These are phyloP conservation scores for Congeria kusceri DNA, from an alignment of 2,888 invertebrate species.

Conservation along the genomic window DNA sequence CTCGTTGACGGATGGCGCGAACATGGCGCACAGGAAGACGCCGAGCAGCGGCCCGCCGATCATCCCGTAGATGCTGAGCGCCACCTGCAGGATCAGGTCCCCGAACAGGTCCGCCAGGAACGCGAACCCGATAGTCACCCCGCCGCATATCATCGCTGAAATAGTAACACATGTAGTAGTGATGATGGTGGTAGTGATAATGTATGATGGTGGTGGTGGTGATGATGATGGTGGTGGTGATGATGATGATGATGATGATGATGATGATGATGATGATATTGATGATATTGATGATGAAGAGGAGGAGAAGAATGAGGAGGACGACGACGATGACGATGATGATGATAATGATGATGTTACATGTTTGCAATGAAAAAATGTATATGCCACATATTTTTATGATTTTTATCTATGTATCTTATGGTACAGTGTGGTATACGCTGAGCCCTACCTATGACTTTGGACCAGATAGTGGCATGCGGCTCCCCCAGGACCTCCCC, in stretches of 20 bases:
- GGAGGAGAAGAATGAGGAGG: too few relatives aligned
- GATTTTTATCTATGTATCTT: too few relatives aligned
- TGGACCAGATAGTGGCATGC: constrained; percentile 67
- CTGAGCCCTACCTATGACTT: constrained; percentile 55
- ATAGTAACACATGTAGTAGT: neutral
- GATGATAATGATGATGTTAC: constrained; percentile 4
- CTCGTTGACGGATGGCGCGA: constrained; percentile 78
- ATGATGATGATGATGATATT: constrained; percentile 6
- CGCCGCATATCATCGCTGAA: constrained; percentile 50
- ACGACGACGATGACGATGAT: neutral
- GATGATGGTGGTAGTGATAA: too few relatives aligned
- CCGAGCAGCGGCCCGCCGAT: constrained; percentile 81
- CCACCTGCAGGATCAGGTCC: constrained; percentile 64
- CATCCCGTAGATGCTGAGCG: constrained; percentile 81
- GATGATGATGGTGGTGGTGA: constrained; percentile 9
- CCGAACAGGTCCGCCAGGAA: constrained; percentile 64
- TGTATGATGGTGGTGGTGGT: neutral
- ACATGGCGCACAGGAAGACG: constrained; percentile 77
- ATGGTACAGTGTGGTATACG: neutral
- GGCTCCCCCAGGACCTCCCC: constrained; percentile 53
- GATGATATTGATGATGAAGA: neutral
- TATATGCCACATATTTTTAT: too few relatives aligned
- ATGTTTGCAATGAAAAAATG: neutral
- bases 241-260: constrained; percentile 13
- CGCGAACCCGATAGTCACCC: constrained; percentile 61